Base-by-base conservation (phyloP, 1,140 invertebrate genomes). In the Bombus balteatus region DNA sequence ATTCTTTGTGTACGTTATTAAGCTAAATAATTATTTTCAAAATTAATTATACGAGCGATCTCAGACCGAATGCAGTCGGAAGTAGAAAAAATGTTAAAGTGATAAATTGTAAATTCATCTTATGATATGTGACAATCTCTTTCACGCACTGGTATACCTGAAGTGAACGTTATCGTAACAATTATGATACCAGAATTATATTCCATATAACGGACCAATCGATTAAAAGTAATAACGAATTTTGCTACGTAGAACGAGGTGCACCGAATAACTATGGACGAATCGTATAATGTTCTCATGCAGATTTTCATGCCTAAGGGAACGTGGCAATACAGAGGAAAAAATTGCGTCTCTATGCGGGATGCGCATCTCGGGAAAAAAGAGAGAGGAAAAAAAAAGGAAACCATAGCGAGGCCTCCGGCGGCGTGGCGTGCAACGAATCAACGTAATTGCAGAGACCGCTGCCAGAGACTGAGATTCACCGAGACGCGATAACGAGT, bases 401-500 rank as follows among this genome's bases (percentile, higher is more conserved):
- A 66, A 71, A 68, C 10, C 28, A 4, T 10, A n/a, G n/a, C 65
- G 32, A 66, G 28, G 32, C 68, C 70, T 18, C 13, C 15, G 25
- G 22, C 18, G 4, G n/a, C 41, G 71, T 37, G 4, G 32, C 34
- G 62, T 39, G 47, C 15, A 59, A 74, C 57, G 62, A 88, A 81
- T 82, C 81, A 43, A 81, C 81, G 88, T 89, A 89, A 89, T 89
- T 89, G 78, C 79, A 57, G 62, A 65, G 59, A n/a, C 72, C 37
- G 32, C 22, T 74, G 72, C 59, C n/a, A 34, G n/a, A 62, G n/a
- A 53, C 53, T 78, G 78, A 85, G 83, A 85, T 68, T 74, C 37
- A 34, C 18, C 22, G 22, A n/a, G 79, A 57, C 22, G 59, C n/a
- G 86, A 83, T 82, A 81, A 86, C 79, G 77, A 77, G 77, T 47